phyloP scores from a whole-genome alignment of 2,888 invertebrate species.

The Allacma fusca region DNA sequence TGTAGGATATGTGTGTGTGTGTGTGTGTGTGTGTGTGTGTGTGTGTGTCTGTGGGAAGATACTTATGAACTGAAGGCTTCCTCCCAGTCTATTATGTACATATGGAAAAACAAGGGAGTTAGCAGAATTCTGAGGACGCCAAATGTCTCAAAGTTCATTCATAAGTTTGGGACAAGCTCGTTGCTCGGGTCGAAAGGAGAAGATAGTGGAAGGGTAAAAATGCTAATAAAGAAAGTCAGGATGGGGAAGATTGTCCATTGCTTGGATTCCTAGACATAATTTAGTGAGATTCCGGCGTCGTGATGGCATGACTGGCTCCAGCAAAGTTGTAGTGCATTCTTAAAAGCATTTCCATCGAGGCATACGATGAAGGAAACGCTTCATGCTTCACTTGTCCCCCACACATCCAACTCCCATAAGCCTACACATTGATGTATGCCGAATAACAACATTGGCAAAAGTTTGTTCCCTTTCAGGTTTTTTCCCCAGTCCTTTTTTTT shows the following conservation, averaged over 20 bases:
- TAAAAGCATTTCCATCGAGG: slow-evolving; percentile 57
- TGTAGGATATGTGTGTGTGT: too few species aligned
- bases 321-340: neutral
- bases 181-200: neutral
- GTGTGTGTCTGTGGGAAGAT: too few species aligned
- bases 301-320: slow-evolving; percentile 39
- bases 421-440: neutral
- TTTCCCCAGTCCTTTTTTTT: slow-evolving; percentile 15
- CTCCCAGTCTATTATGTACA: too few species aligned
- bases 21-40: too few species aligned
- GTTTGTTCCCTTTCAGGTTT: slow-evolving; percentile 17
- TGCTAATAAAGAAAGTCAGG: slow-evolving; percentile 54
- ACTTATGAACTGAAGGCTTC: too few species aligned
- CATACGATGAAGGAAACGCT: slow-evolving; percentile 52
- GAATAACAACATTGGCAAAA: slow-evolving; percentile 31
- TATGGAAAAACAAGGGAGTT: neutral
- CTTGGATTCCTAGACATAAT: slow-evolving; percentile 56
- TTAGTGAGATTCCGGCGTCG: slow-evolving; percentile 59
- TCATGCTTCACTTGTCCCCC: slow-evolving; percentile 54
- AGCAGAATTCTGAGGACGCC: too few species aligned
- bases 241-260: slow-evolving; percentile 48
- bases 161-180: slow-evolving; percentile 31
- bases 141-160: slow-evolving; percentile 31
- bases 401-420: neutral
- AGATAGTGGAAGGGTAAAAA: slow-evolving; percentile 46